phyloP scores from a whole-genome alignment of 1,140 invertebrate species.

The Steinernema feltiae region DNA sequence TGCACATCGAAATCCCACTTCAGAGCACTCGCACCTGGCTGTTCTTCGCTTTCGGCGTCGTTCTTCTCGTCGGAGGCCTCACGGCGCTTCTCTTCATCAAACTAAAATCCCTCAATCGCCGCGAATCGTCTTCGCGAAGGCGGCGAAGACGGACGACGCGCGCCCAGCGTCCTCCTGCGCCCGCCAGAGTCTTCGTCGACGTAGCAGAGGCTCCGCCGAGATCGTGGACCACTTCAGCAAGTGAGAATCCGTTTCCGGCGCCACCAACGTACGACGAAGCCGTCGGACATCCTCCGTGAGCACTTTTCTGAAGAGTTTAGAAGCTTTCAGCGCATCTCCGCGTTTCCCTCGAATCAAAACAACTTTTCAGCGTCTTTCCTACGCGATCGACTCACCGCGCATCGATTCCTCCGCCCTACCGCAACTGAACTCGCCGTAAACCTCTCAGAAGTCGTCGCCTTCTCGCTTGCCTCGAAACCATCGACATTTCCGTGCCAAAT shows the following conservation, averaged over 20 bases:
- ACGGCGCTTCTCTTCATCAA: background rate
- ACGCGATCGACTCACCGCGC: background rate
- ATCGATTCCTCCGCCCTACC: constrained; percentile 2
- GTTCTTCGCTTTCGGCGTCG: background rate
- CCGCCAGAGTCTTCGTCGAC: background rate
- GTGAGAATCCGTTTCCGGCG: background rate
- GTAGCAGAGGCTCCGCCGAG: background rate
- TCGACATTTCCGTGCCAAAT: too few relatives aligned
- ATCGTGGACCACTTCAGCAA: background rate
- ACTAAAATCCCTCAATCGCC: background rate
- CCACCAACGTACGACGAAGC: background rate
- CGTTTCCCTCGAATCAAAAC: background rate
- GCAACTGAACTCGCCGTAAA: background rate
- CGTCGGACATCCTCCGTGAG: background rate
- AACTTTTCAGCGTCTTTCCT: background rate
- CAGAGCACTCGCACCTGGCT: background rate
- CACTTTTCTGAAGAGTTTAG: background rate
- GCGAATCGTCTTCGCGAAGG: background rate
- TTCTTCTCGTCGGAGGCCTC: background rate
- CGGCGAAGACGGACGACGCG: background rate
- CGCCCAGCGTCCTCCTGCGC: background rate
- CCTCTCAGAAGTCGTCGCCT: background rate
- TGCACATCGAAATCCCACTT: background rate
- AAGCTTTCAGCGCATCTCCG: background rate
- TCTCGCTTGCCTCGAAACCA: background rate